phyloP scores from a whole-genome alignment of 2,113 vertebrate species.

The Drymodes brunneopygia region DNA sequence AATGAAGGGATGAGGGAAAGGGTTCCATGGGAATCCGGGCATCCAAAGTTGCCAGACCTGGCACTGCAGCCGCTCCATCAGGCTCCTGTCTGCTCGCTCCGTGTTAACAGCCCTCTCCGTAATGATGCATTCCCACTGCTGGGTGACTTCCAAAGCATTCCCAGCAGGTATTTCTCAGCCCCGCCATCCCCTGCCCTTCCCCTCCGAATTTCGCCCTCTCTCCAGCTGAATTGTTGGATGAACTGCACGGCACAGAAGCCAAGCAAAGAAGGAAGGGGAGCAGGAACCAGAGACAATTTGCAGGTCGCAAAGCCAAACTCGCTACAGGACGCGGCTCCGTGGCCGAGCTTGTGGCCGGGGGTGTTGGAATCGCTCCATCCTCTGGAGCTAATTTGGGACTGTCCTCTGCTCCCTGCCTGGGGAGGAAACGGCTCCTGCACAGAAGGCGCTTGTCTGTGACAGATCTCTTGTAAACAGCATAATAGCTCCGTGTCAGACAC shows the following conservation, averaged over 20 bases:
- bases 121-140: not conserved
- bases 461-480: conserved; percentile 47
- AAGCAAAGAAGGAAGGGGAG: not conserved
- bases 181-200: not conserved
- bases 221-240: not conserved
- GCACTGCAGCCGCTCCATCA: not conserved
- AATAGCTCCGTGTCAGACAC: conserved; percentile 5
- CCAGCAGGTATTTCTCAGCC: conserved; percentile 30
- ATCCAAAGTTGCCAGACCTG: not conserved
- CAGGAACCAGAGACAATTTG: not conserved
- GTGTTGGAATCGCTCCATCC: conserved; percentile 27
- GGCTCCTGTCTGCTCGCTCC: not conserved
- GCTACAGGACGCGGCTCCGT: not conserved
- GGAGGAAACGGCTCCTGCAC: conserved; percentile 6
- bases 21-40: not conserved
- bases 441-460: conserved; percentile 47
- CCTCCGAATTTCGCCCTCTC: not conserved
- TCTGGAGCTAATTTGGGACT: not conserved
- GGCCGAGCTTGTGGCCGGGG: not conserved
- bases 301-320: not conserved
- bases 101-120: not conserved
- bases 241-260: not conserved
- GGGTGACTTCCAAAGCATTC: not conserved
- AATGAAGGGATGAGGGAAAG: not conserved
- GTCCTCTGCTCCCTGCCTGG: conserved; percentile 28